Percentiles rank a stretch among this genome's conserved stretches.
Evolutionary conservation across 2,113 vertebrate species (phyloP).

Genomic region (Calyptommatus sinebrachiatus): DNA sequence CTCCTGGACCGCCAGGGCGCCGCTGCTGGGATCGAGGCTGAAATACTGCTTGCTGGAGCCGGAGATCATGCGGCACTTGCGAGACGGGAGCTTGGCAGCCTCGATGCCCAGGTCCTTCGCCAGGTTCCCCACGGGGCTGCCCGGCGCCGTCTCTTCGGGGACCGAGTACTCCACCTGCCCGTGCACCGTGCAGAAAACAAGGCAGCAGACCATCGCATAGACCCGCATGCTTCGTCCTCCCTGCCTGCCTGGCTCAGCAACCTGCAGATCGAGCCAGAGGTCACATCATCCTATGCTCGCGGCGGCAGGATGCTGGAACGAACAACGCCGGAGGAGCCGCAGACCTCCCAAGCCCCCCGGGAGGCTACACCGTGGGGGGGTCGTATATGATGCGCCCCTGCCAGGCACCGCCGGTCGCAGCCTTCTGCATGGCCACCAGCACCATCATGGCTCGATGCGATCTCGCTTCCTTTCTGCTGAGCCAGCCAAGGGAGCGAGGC

Average conservation of each 20-base stretch:
- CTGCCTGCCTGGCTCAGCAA: conserved; percentile 44
- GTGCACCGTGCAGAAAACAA: conserved; percentile 54
- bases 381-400: not conserved
- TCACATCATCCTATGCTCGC: conserved; percentile 57
- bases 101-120: conserved; percentile 70
- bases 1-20: conserved; percentile 68
- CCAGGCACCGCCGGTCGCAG: not conserved
- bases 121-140: conserved; percentile 66
- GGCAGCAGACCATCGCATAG: conserved; percentile 58
- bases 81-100: conserved; percentile 61
- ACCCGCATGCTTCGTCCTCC: conserved; percentile 62
- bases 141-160: conserved; percentile 66
- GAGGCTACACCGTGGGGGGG: not conserved
- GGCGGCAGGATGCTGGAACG: not conserved
- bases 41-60: conserved; percentile 69
- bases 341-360: not conserved
- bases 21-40: conserved; percentile 68
- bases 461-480: not conserved
- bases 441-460: not conserved
- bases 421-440: too few species aligned
- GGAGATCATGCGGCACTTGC: conserved; percentile 73
- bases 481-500: not conserved
- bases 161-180: conserved; percentile 71
- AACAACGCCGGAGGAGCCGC: not conserved
- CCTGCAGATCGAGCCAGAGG: conserved; percentile 46